A percentile compares a stretch with the other conserved stretches of the same genome.
These are phyloP conservation scores for Mastigias papua DNA, from an alignment of 30 jellyfish, hydroid and myxozoan genomes.

Conservation along the genomic window DNA sequence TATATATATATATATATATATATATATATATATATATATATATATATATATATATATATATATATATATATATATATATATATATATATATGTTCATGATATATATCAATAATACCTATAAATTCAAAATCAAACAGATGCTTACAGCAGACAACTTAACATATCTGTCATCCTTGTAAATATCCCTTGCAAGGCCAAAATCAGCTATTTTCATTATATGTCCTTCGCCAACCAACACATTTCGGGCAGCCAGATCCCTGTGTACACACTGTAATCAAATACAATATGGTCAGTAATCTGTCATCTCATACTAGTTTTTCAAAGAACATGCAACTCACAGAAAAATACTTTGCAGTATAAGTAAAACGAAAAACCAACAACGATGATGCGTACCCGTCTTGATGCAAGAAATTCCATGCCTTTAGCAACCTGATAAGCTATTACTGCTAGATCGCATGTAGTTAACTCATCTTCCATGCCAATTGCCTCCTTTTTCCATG, in stretches of 20 bases:
- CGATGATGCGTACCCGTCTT: slow-evolving; percentile 79
- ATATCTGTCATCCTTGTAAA: slow-evolving; percentile 94
- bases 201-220: slow-evolving; percentile 97
- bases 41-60: no score
- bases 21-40: no score
- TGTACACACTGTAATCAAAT: slow-evolving; percentile 89
- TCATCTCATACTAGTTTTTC: neutral
- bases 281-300: neutral
- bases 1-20: no score
- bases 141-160: slow-evolving; percentile 94
- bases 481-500: slow-evolving; percentile 80
- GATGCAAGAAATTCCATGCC: slow-evolving; percentile 96
- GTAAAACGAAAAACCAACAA: no score
- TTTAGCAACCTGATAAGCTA: slow-evolving; percentile 92
- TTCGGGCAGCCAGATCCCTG: slow-evolving; percentile 98
- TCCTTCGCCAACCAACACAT: slow-evolving; percentile 95
- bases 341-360: no score
- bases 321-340: neutral
- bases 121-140: no score
- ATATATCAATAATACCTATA: no score
- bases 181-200: slow-evolving; percentile 98
- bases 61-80: no score
- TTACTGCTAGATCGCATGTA: slow-evolving; percentile 86
- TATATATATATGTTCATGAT: no score
- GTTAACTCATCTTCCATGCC: slow-evolving; percentile 94